Conservation (phyloP, 2,888 invertebrate genomes). For the Drosophila meridiana region DNA sequence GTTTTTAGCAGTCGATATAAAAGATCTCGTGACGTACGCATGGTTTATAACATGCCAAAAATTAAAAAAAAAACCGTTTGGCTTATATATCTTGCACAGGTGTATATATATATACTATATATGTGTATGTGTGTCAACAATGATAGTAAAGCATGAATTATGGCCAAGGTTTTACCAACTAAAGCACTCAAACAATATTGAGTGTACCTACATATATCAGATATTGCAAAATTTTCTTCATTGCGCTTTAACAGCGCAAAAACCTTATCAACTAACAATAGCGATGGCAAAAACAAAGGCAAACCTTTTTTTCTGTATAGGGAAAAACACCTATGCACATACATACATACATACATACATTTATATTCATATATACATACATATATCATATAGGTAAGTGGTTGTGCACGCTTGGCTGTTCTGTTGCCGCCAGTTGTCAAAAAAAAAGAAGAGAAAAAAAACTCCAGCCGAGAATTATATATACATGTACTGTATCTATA, state of each 20-base stretch:
- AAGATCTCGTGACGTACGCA: constrained; percentile 7
- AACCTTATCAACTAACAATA: constrained; percentile 51
- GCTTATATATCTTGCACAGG: background rate
- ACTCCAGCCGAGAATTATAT: constrained; percentile 15
- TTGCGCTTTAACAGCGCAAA: constrained; percentile 41
- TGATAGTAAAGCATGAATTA: constrained; percentile 42
- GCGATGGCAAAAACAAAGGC: constrained; percentile 34
- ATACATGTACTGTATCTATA: background rate
- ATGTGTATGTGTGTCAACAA: constrained; percentile 6
- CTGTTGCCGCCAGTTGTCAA: constrained; percentile 32
- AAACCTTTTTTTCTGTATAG: constrained; percentile 32
- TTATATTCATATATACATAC: background rate
- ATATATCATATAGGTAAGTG: constrained; percentile 40
- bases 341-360: background rate
- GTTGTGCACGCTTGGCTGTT: constrained; percentile 34
- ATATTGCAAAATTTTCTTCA: constrained; percentile 54
- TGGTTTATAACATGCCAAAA: constrained; percentile 9
- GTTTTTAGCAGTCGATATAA: background rate
- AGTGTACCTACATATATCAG: constrained; percentile 31
- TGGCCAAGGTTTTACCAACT: constrained; percentile 40
- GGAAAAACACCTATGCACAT: constrained; percentile 7
- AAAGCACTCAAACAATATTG: constrained; percentile 38
- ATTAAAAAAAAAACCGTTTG: constrained; percentile 10
- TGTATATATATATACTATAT: background rate
- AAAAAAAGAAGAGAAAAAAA: constrained; percentile 32